These are phyloP conservation scores for Beaufortia kweichowensis DNA, from an alignment of 2,113 vertebrate species.

Conservation along the genomic window DNA sequence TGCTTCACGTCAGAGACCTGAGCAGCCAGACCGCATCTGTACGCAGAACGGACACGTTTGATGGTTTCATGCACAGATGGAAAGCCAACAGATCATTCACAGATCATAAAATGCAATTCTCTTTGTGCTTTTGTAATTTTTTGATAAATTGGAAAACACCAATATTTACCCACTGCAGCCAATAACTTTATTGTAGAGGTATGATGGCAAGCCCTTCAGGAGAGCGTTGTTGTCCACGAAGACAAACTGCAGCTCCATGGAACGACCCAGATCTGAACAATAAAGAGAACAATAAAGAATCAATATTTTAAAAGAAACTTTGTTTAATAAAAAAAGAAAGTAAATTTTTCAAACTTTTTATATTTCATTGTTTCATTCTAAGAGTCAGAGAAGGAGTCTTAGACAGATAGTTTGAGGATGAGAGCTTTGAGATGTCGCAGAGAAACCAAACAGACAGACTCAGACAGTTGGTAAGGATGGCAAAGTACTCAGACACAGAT, in stretches of 20 bases:
- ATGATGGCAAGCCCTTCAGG: slow-evolving; percentile 90
- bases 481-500: no score
- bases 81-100: no score
- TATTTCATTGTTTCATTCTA: no score
- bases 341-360: no score
- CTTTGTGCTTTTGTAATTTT: background rate
- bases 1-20: slow-evolving; percentile 75
- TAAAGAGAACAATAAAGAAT: slow-evolving; percentile 40
- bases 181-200: slow-evolving; percentile 94
- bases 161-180: slow-evolving; percentile 86
- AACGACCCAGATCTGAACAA: slow-evolving; percentile 89
- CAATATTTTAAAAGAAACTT: background rate
- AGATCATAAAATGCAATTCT: no score
- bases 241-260: slow-evolving; percentile 91
- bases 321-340: no score
- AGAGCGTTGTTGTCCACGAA: slow-evolving; percentile 95
- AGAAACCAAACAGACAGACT: no score
- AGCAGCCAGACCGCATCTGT: slow-evolving; percentile 86
- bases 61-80: background rate
- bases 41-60: background rate
- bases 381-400: no score
- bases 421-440: no score
- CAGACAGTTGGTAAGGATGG: no score
- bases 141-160: background rate
- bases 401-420: no score